Evolutionary conservation across 2,113 vertebrate species (phyloP).

Genomic region (Pedetes capensis): DNA sequence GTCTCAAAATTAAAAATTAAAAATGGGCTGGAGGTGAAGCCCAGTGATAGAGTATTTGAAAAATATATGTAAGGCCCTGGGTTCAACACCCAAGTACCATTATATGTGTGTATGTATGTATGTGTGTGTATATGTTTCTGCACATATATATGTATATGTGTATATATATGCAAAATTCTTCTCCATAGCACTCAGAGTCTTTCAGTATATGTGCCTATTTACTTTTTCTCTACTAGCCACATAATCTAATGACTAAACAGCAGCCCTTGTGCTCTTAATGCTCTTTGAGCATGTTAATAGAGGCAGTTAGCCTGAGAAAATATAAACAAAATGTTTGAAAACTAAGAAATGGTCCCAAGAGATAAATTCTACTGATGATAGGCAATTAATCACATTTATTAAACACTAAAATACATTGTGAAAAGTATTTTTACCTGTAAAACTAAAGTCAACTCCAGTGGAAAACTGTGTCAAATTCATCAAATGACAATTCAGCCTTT

Average conservation of each 20-base stretch:
- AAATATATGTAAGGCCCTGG: too few relatives aligned
- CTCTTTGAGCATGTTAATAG: background rate
- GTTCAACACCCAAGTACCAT: too few relatives aligned
- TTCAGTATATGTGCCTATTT: background rate
- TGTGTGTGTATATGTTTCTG: too few relatives aligned
- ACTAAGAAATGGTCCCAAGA: background rate
- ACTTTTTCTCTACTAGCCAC: background rate
- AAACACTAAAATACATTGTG: background rate
- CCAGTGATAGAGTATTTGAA: too few relatives aligned
- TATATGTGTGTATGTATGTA: too few relatives aligned
- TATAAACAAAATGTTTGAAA: background rate
- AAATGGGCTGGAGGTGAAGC: too few relatives aligned
- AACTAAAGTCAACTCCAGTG: constrained; percentile 6
- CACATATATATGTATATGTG: too few relatives aligned
- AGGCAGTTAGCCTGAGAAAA: background rate
- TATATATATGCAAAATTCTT: too few relatives aligned
- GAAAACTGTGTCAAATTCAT: background rate
- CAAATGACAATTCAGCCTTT: background rate
- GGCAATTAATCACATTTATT: background rate
- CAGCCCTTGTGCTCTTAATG: background rate
- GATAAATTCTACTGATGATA: background rate
- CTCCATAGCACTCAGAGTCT: background rate
- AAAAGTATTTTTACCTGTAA: background rate
- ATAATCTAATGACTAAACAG: background rate
- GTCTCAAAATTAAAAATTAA: too few relatives aligned